Evolutionary conservation across 1,140 invertebrate species (phyloP), one percentile per base, ranked within the genome.

Genomic region (Drosophila kurseongensis): DNA sequence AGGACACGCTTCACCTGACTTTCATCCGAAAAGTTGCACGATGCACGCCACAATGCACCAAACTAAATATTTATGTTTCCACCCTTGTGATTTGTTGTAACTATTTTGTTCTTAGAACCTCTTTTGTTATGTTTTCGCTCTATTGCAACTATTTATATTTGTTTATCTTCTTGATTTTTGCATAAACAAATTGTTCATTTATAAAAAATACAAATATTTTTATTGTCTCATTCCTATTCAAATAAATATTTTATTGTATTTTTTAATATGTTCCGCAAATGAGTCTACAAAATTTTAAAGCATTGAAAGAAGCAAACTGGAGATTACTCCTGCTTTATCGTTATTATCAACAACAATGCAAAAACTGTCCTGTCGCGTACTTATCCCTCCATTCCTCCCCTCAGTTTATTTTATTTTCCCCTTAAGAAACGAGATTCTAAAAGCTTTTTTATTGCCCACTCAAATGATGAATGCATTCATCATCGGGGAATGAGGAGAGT

Each of bases 391-490:
- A 36, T 23, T 48, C 9, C 23, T 12, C 4, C 18, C 29, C 14
- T 6, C 2, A 10, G 2, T 14, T 50, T 40, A 32, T 74, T n/a
- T 32, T 18, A 36, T 36, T 54, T 32, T 42, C 27, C 32, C 32
- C 42, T 56, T 35, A 45, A 42, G 73, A 32, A 18, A 41, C 18
- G 47, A 57, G 45, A 54, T 52, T 27, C 58, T 75, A 75, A 74
- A 75, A 75, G 72, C 72, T 75, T 75, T 69, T 69, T 73, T 72
- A 54, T 62, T 61, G 45, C 68, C 51, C 45, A 75, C 40, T 75
- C 45, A 74, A 55, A 74, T 50, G 71, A 55, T 74, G 71, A 62
- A 74, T 73, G 71, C 73, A 63, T 57, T 65, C 45, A 75, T 45
- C 51, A 55, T 18, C 44, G 14, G 45, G 51, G 14, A 18, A 29